Evolutionary conservation across 2,113 vertebrate species (phyloP).

Genomic region (Irena cyanogastra): DNA sequence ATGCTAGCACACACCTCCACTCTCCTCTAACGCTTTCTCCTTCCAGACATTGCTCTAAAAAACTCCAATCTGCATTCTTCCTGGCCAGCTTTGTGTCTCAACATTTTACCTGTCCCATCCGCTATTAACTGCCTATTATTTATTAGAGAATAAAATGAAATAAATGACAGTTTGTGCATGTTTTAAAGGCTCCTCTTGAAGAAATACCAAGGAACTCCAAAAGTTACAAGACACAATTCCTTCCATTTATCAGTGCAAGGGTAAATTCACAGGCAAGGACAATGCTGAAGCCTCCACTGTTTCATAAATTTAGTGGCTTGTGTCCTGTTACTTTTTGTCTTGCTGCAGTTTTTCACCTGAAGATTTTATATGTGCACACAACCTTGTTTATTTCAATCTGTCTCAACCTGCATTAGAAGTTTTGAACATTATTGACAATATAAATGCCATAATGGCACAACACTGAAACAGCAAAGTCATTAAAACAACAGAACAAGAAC

Average conservation of each 20-base stretch:
- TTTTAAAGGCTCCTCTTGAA: constrained; percentile 19
- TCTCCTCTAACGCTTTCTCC: neutral
- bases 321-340: neutral
- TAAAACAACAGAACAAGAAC: neutral
- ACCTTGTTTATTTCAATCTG: neutral
- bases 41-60: neutral
- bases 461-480: neutral
- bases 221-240: neutral
- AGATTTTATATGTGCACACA: neutral
- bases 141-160: constrained; percentile 50
- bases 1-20: neutral
- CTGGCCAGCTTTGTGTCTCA: neutral
- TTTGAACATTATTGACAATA: neutral
- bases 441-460: neutral
- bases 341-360: constrained; percentile 9
- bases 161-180: constrained; percentile 20
- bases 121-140: constrained; percentile 31
- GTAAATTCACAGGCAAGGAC: constrained; percentile 56
- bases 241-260: constrained; percentile 41
- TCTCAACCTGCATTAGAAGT: neutral
- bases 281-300: neutral
- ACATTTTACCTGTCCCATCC: neutral
- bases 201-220: neutral
- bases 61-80: neutral
- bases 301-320: constrained; percentile 28